Percentiles rank a stretch among this genome's conserved stretches.
Evolutionary conservation across 1,140 invertebrate species (phyloP).

Genomic region (Leptestheria dahalacensis): DNA sequence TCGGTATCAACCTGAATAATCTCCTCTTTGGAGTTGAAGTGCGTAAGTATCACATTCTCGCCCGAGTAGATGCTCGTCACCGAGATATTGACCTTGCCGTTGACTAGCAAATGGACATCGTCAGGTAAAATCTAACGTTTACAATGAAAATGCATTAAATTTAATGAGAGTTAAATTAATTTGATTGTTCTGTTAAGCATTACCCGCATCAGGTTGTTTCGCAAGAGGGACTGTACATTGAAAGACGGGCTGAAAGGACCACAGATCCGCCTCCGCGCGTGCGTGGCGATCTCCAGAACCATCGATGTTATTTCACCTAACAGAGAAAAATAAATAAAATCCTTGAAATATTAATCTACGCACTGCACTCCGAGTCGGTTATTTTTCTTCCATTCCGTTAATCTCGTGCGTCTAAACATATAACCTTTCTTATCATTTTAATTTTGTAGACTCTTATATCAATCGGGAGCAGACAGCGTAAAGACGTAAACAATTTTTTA

Average conservation of each 20-base stretch:
- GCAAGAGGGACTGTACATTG: conserved; percentile 51
- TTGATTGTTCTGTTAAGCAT: neutral
- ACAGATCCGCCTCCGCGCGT: conserved; percentile 67
- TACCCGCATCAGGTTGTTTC: neutral
- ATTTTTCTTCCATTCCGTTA: too few relatives aligned
- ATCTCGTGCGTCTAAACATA: too few relatives aligned
- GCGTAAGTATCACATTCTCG: conserved; percentile 83
- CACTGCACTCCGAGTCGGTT: too few relatives aligned
- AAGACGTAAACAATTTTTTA: too few relatives aligned
- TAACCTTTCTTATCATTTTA: too few relatives aligned
- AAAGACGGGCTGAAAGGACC: conserved; percentile 94
- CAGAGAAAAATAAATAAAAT: neutral
- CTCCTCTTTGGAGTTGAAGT: conserved; percentile 82
- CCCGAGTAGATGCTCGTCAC: conserved; percentile 86
- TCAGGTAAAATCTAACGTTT: conserved; percentile 67
- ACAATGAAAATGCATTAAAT: conserved; percentile 22
- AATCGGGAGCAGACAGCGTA: too few relatives aligned
- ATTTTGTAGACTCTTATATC: too few relatives aligned
- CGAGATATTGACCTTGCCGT: conserved; percentile 81
- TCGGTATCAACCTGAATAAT: conserved; percentile 66
- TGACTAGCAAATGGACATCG: conserved; percentile 79
- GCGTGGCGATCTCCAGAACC: conserved; percentile 65
- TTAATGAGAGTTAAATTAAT: neutral
- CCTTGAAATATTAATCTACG: too few relatives aligned
- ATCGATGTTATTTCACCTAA: conserved; percentile 74